Evolutionary conservation across 1,140 invertebrate genomes (phyloP), one percentile per base, ranked within the genome.

Genomic region (Psilanteris sp.): DNA sequence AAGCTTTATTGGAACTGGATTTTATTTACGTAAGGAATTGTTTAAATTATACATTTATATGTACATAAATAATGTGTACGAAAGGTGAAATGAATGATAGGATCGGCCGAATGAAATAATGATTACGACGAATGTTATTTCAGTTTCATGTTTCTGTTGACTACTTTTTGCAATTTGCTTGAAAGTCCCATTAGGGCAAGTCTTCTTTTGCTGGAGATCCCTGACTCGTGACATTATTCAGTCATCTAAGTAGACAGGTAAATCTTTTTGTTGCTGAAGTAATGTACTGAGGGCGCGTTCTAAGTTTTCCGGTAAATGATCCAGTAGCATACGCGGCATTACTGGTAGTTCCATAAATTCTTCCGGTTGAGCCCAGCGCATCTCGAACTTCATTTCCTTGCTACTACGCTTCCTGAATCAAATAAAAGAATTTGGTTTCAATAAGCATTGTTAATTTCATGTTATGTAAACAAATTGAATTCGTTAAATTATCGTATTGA

Each of bases 281-380:
- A 94, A 88, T 1, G 90, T 91, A 14, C 90, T 88, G 52, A 94
- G 83, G n/a, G 91, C 92, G 62, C 90, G 88, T 54, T 92, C 90
- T 10, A 94, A 89, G 79, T 93, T 93, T 79, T 94, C 91, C 4
- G 93, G 93, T 11, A 94, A 83, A 77, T 94, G 93, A 83, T 94
- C 93, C 1, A 94, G 84, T 1, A 94, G 76, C 93, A 94, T 94
- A 8, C 92, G 88, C 9, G 93, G 93, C 93, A 94, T 93, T 11
- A 94, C 92, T 70, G 91, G 88, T 11, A 94, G 78, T 78, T 94
- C 93, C 87, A 91, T 91, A 84, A 94, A 93, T 82, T 94, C 93
- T 83, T 94, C 93, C 1, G 93, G 89, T 62, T 90, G 89, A 4
- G 93, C 91, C 93, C 93, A 94, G 13, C 93, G 88, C 93, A 94